A percentile compares a stretch with the other conserved stretches of the same genome.
Evolutionary conservation across 2,797 vertebrate species (phyloP).

Genomic region (Emys orbicularis): DNA sequence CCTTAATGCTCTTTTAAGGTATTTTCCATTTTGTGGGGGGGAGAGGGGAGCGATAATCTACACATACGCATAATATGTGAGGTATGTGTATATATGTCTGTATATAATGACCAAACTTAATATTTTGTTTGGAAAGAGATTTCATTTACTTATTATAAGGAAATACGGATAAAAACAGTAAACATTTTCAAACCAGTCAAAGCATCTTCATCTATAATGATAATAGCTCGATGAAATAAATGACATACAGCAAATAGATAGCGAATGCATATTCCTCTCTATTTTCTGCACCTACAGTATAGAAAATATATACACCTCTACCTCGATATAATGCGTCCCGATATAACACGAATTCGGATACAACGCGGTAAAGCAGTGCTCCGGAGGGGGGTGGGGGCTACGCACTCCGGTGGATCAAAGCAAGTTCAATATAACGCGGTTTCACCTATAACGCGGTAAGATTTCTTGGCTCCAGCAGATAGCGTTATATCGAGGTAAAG

Average conservation of each 20-base stretch:
- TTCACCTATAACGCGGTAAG: too few species aligned
- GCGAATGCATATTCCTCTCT: background rate
- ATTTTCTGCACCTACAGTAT: background rate
- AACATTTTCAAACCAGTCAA: background rate
- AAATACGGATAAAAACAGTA: background rate
- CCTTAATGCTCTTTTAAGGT: background rate
- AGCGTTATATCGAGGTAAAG: too few species aligned
- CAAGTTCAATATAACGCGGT: too few species aligned
- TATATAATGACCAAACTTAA: background rate
- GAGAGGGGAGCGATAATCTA: too few species aligned
- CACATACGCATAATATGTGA: background rate
- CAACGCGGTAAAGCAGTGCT: too few species aligned
- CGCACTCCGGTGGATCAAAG: too few species aligned
- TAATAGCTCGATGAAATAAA: background rate
- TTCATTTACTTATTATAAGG: background rate
- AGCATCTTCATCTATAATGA: background rate
- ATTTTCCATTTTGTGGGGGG: background rate
- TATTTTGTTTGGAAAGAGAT: background rate
- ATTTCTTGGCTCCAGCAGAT: too few species aligned
- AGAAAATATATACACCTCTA: too few species aligned
- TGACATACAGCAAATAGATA: background rate
- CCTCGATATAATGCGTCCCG: too few species aligned
- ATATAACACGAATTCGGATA: too few species aligned
- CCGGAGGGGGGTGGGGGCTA: too few species aligned
- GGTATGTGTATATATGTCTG: background rate